Conservation (phyloP, 2,797 vertebrate genomes). For the Trachops cirrhosus region DNA sequence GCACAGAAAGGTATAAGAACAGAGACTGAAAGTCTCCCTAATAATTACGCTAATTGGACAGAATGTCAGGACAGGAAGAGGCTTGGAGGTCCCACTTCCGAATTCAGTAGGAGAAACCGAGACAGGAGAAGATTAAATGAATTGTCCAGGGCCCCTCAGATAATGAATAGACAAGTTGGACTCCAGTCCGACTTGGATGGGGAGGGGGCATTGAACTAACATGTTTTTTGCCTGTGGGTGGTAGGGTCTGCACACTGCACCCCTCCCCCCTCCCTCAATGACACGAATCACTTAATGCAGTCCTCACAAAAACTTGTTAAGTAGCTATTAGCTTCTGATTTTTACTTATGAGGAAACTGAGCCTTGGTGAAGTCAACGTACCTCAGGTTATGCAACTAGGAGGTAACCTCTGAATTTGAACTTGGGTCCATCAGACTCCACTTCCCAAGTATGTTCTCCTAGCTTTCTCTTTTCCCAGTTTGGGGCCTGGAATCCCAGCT, state of each 20-base stretch:
- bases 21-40: not conserved
- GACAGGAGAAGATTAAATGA: not conserved
- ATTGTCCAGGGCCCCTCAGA: not conserved
- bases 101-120: not conserved
- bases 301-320: not conserved
- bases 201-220: accelerated
- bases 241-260: not conserved
- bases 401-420: not conserved
- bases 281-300: not conserved
- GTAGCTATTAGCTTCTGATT: not conserved
- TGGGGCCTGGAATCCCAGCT: not conserved
- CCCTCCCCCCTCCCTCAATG: accelerated
- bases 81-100: not conserved
- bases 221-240: not conserved
- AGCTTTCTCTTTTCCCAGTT: not conserved
- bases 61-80: not conserved
- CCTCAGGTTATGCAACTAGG: not conserved
- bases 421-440: not conserved
- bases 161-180: not conserved
- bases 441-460: not conserved
- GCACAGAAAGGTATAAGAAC: not conserved
- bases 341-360: not conserved
- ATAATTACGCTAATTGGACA: not conserved
- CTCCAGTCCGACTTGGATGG: not conserved
- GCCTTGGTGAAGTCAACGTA: not conserved